Base-by-base conservation (phyloP, 92 coral and sea anemone species). In the Muricea muricata region DNA sequence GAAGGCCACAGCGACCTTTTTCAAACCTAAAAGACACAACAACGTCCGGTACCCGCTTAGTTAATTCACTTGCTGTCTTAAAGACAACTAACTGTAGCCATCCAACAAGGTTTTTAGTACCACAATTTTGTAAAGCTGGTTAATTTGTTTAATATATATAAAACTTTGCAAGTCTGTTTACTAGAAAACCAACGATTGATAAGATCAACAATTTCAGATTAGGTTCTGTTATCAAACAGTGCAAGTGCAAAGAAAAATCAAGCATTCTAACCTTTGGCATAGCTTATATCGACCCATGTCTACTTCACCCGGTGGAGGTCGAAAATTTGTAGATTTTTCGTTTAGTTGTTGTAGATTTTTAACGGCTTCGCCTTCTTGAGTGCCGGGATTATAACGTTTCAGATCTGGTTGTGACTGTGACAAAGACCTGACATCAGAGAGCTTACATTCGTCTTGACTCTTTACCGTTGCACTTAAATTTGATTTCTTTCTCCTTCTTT, bases 1-100 rank as follows among this genome's bases (percentile, higher is more conserved):
- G 63, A 7, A 66, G 55, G 45, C 55, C 31, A 50, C 93, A 90
- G 23, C 50, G 47, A 41, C 88, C 87, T 39, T 48, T 55, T n/a
- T 9, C 14, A 82, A 77, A 84, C 56, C 86, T 25, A 12, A 33
- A 40, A 42, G 33, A 70, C 9, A 70, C 0, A 24, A 37, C 9
- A 37, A 9, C 42, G n/a, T n/a, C n/a, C n/a, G n/a, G n/a, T n/a
- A n/a, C n/a, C n/a, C n/a, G n/a, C n/a, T n/a, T n/a, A n/a, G n/a
- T n/a, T n/a, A n/a, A n/a, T n/a, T n/a, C n/a, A n/a, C 5, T 37
- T n/a, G n/a, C n/a, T n/a, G n/a, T n/a, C n/a, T n/a, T n/a, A n/a
- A n/a, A n/a, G n/a, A n/a, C n/a, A n/a, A n/a, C n/a, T n/a, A n/a
- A n/a, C n/a, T n/a, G n/a, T n/a, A n/a, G n/a, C n/a, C n/a, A n/a